Conservation (phyloP, 2,113 vertebrate species). For the Chascanopsetta lugubris region DNA sequence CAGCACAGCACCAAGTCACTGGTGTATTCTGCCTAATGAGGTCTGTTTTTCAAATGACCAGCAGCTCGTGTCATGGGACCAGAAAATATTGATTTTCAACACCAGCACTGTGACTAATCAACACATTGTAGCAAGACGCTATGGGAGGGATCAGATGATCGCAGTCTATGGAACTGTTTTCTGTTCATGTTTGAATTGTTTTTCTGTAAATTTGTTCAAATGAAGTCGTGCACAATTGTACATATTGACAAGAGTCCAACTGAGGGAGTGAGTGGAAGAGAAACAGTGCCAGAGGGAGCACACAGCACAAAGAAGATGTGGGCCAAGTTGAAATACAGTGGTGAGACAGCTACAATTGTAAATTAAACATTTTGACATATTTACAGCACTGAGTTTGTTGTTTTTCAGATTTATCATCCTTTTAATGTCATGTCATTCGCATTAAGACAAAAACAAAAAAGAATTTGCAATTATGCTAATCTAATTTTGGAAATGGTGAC, state of each 20-base stretch:
- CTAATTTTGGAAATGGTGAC: no score
- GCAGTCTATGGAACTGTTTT: not conserved
- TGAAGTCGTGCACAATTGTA: not conserved
- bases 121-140: slow-evolving; percentile 4
- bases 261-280: not conserved
- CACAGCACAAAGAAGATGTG: not conserved
- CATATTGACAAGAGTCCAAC: not conserved
- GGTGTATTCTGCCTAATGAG: not conserved
- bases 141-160: slow-evolving; percentile 8
- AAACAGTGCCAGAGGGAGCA: not conserved
- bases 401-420: no score
- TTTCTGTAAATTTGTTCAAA: not conserved
- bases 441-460: no score
- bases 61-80: slow-evolving; percentile 20
- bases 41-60: slow-evolving; percentile 1
- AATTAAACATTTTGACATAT: not conserved
- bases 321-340: slow-evolving; percentile 12
- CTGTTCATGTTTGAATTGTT: not conserved
- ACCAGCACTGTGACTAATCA: slow-evolving; percentile 18
- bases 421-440: no score
- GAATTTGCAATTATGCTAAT: no score
- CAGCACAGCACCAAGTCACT: not conserved
- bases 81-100: slow-evolving; percentile 23
- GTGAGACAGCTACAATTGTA: not conserved
- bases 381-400: no score